These are phyloP conservation scores for Eubasilissa regina DNA, from an alignment of 1,140 invertebrate genomes.

Conservation along the genomic window DNA sequence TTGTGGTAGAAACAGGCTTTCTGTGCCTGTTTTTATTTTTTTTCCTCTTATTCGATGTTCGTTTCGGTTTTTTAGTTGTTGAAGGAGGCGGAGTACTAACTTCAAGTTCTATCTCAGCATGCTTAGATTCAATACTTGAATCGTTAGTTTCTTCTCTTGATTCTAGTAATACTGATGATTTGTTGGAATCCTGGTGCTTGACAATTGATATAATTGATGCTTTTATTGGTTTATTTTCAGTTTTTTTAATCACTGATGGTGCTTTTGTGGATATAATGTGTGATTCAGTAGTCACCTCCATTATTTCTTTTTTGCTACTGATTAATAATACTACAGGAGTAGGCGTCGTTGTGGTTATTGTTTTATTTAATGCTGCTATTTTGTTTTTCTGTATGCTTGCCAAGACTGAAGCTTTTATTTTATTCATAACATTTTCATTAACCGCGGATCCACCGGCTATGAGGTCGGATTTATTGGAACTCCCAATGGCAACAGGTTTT, in stretches of 20 bases:
- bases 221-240: slow-evolving; percentile 22
- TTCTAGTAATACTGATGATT: slow-evolving; percentile 62
- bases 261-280: not conserved
- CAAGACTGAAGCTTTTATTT: slow-evolving; percentile 70
- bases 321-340: slow-evolving; percentile 50
- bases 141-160: slow-evolving; percentile 72
- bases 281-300: slow-evolving; percentile 10
- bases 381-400: slow-evolving; percentile 71
- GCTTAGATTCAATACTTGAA: slow-evolving; percentile 62
- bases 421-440: slow-evolving; percentile 71
- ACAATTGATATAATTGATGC: not conserved
- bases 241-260: slow-evolving; percentile 2
- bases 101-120: slow-evolving; percentile 73
- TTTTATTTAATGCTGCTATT: slow-evolving; percentile 62
- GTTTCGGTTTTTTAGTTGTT: slow-evolving; percentile 71
- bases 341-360: slow-evolving; percentile 48
- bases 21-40: slow-evolving; percentile 71
- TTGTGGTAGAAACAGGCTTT: slow-evolving; percentile 63
- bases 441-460: slow-evolving; percentile 70
- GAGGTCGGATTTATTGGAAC: slow-evolving; percentile 70
- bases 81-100: slow-evolving; percentile 68
- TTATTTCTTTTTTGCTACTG: not conserved
- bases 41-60: slow-evolving; percentile 66
- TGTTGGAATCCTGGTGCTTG: not conserved
- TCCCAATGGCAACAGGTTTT: slow-evolving; percentile 63